Evolutionary conservation across 1,140 invertebrate genomes (phyloP).

Genomic region (Lerema accius): DNA sequence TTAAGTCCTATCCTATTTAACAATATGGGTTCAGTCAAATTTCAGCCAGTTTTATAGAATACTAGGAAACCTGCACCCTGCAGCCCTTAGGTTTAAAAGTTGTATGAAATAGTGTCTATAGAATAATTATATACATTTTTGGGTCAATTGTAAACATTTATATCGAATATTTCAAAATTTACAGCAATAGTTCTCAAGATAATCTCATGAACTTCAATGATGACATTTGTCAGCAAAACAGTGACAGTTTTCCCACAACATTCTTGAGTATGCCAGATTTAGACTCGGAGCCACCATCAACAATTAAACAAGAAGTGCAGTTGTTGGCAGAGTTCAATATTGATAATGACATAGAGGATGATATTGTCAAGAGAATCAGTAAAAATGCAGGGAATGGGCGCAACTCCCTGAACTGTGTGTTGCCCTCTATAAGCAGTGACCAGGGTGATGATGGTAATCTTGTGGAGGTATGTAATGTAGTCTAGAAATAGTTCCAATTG

Average conservation of each 20-base stretch:
- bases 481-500: too few species aligned
- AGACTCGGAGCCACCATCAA: slow-evolving; percentile 48
- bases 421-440: slow-evolving; percentile 70
- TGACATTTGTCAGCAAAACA: slow-evolving; percentile 51
- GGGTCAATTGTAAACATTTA: slow-evolving; percentile 8
- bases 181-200: slow-evolving; percentile 54
- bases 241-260: slow-evolving; percentile 57
- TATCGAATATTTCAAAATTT: slow-evolving; percentile 35
- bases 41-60: too few species aligned
- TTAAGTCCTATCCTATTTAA: too few species aligned
- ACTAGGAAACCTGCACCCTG: too few species aligned
- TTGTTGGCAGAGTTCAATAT: slow-evolving; percentile 71
- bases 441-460: slow-evolving; percentile 64
- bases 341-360: slow-evolving; percentile 52
- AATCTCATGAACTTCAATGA: slow-evolving; percentile 57
- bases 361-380: slow-evolving; percentile 44
- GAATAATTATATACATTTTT: not conserved
- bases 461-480: slow-evolving; percentile 52
- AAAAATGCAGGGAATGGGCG: slow-evolving; percentile 46
- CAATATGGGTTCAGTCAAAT: too few species aligned
- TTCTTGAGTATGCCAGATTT: slow-evolving; percentile 72
- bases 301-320: slow-evolving; percentile 46
- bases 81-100: too few species aligned
- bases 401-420: slow-evolving; percentile 71
- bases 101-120: too few species aligned